phyloP scores from a whole-genome alignment of 2,888 invertebrate genomes.

The Lasioglossum vierecki region DNA sequence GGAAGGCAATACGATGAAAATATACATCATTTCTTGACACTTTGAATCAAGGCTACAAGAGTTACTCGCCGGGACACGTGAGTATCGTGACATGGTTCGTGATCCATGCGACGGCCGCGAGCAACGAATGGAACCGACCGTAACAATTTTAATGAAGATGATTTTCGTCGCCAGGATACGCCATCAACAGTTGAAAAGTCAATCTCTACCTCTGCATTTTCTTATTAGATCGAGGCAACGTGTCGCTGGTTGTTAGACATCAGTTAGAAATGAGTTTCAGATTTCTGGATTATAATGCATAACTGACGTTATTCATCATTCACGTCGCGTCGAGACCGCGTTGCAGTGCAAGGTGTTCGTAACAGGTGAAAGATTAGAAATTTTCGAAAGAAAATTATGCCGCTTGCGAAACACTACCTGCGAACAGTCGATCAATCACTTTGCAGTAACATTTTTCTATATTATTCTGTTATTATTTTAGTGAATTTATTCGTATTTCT shows the following conservation, averaged over 20 bases:
- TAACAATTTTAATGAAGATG: conserved; percentile 74
- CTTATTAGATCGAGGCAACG: neutral
- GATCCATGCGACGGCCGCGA: conserved; percentile 78
- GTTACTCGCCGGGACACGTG: conserved; percentile 62
- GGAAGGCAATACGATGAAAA: conserved; percentile 33
- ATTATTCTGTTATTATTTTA: no score
- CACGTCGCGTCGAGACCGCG: neutral
- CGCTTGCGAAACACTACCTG: neutral
- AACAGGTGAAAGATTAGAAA: neutral
- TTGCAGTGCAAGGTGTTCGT: neutral
- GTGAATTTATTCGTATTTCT: neutral
- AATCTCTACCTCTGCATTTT: neutral
- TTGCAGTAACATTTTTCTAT: neutral
- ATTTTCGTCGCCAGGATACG: conserved; percentile 72
- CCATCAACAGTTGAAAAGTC: conserved; percentile 39
- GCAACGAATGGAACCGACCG: conserved; percentile 77
- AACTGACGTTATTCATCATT: neutral
- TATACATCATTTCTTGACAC: conserved; percentile 45
- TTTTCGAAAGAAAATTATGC: neutral
- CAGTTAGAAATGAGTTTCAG: neutral
- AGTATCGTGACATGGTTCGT: conserved; percentile 75
- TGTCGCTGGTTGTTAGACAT: neutral
- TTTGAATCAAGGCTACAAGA: conserved; percentile 73
- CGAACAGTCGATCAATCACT: neutral
- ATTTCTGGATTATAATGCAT: neutral